These are phyloP conservation scores for Lepidochrysops patricia DNA, from an alignment of 2,888 invertebrate species.

Conservation along the genomic window DNA sequence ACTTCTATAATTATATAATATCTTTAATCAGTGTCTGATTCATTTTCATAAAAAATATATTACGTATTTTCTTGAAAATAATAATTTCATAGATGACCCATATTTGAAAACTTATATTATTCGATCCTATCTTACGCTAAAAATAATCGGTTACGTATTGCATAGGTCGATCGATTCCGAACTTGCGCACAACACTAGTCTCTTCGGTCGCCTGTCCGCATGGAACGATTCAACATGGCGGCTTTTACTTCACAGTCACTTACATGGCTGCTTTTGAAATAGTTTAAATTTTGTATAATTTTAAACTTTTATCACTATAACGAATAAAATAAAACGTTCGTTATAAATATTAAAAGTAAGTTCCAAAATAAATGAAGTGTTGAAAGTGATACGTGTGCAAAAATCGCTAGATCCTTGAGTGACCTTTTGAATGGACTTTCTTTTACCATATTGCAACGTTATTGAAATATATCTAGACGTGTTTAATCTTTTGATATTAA, in stretches of 20 bases:
- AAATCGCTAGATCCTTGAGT: conserved; percentile 66
- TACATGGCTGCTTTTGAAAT: conserved; percentile 53
- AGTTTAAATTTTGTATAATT: conserved; percentile 43
- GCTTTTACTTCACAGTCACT: conserved; percentile 61
- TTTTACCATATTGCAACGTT: conserved; percentile 66
- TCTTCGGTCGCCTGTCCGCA: conserved; percentile 47
- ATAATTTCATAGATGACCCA: conserved; percentile 10
- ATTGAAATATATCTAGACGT: conserved; percentile 34
- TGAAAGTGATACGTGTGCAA: conserved; percentile 52
- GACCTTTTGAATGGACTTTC: conserved; percentile 67
- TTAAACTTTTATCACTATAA: conserved; percentile 40
- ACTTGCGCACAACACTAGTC: conserved; percentile 65
- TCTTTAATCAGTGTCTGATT: too few relatives aligned
- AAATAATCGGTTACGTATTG: conserved; percentile 17
- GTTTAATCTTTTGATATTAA: conserved; percentile 37
- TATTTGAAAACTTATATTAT: conserved; percentile 2
- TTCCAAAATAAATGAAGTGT: conserved; percentile 50
- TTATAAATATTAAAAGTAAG: conserved; percentile 45
- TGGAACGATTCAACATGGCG: conserved; percentile 67
- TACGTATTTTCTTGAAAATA: background rate
- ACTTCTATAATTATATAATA: too few relatives aligned
- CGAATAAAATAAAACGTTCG: conserved; percentile 41
- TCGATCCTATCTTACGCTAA: conserved; percentile 10
- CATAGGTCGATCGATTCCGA: conserved; percentile 44
- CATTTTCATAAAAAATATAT: too few relatives aligned